phyloP scores from a whole-genome alignment of 2,113 vertebrate genomes.

The Dicerorhinus sumatrensis region DNA sequence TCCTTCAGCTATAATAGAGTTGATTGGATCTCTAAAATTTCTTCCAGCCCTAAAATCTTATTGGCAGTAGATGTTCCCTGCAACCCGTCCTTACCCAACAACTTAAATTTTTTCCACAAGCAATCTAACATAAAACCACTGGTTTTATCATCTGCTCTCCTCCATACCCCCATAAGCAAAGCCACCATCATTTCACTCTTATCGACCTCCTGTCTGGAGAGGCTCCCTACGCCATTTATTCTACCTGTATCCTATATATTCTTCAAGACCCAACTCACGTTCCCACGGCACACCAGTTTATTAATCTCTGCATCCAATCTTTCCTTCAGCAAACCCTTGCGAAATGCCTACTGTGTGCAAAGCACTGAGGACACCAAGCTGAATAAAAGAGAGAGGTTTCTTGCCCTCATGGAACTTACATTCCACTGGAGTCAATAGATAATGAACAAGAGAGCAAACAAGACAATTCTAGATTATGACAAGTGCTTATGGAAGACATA shows the following conservation, averaged over 20 bases:
- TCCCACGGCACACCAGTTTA: not conserved
- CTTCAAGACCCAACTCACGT: not conserved
- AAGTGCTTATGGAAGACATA: not conserved
- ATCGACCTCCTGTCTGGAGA: no score
- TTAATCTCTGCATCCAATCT: not conserved
- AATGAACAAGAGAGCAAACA: not conserved
- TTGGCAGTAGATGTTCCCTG: not conserved
- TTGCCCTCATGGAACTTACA: not conserved
- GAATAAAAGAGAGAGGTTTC: not conserved
- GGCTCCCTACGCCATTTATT: not conserved
- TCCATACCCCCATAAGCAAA: not conserved
- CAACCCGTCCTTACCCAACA: not conserved
- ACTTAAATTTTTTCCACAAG: not conserved
- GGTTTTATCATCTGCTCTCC: not conserved
- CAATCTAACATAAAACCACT: not conserved
- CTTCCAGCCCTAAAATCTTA: not conserved
- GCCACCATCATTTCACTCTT: not conserved
- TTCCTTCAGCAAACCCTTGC: not conserved
- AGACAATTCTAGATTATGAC: not conserved
- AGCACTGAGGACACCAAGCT: not conserved
- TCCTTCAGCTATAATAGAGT: not conserved
- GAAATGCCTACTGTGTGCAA: not conserved
- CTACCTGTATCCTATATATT: not conserved
- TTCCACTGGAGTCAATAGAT: not conserved
- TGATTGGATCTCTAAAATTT: not conserved